A percentile compares a stretch with the other conserved stretches of the same genome.
phyloP scores from a whole-genome alignment of 2,888 invertebrate genomes.

The Drosophila austrosaltans region DNA sequence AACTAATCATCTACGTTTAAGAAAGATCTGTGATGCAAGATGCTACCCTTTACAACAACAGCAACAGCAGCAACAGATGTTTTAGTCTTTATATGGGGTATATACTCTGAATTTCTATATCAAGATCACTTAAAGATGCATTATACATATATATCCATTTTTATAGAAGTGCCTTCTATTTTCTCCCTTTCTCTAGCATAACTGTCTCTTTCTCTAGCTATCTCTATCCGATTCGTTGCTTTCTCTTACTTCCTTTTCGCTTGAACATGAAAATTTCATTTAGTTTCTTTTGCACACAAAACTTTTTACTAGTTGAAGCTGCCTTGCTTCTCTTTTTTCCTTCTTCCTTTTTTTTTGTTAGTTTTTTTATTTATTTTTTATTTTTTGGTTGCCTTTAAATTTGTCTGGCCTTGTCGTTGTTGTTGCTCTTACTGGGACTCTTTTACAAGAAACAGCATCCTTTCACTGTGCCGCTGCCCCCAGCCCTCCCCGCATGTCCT shows the following conservation, averaged over 20 bases:
- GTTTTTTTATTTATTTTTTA: slow-evolving; percentile 13
- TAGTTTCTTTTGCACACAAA: slow-evolving; percentile 65
- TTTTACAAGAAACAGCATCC: slow-evolving; percentile 52
- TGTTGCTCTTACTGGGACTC: slow-evolving; percentile 39
- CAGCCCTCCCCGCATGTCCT: not conserved
- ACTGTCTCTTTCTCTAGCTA: not conserved
- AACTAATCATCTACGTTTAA: too few species aligned
- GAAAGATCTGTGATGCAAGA: too few species aligned
- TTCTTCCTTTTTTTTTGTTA: slow-evolving; percentile 27
- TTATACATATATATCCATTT: not conserved
- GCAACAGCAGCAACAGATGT: too few species aligned
- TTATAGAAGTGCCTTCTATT: not conserved
- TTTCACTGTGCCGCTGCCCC: slow-evolving; percentile 1
- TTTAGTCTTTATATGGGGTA: not conserved
- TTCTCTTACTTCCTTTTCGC: not conserved
- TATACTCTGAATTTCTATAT: not conserved
- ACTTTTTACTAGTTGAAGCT: slow-evolving; percentile 53
- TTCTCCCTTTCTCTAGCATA: slow-evolving; percentile 17
- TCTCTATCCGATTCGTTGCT: not conserved
- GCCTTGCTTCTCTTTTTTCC: slow-evolving; percentile 36
- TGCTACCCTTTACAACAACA: too few species aligned
- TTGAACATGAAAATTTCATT: slow-evolving; percentile 76
- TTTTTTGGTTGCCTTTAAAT: slow-evolving; percentile 62
- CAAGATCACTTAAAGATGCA: slow-evolving; percentile 1
- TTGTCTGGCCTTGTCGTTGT: slow-evolving; percentile 69